Evolutionary conservation across 1,140 invertebrate genomes (phyloP).

Genomic region (Bathynomus jamesi): DNA sequence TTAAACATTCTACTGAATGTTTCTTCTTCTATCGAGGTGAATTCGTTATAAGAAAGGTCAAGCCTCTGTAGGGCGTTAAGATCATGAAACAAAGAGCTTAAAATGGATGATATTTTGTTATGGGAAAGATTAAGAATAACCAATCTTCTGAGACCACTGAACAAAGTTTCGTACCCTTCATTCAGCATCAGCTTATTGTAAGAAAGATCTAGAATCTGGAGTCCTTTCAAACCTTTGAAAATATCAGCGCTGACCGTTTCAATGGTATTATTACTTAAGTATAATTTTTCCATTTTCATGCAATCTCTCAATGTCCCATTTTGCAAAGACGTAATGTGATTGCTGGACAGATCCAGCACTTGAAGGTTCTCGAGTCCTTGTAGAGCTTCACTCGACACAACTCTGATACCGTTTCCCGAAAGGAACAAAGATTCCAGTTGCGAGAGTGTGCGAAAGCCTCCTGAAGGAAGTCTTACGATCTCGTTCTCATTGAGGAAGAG

Average conservation of each 20-base stretch:
- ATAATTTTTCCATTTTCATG: conserved; percentile 47
- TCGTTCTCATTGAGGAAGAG: neutral
- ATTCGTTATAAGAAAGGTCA: conserved; percentile 71
- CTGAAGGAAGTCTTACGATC: neutral
- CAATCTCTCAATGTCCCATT: neutral
- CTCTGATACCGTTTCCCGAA: neutral
- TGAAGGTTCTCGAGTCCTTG: neutral
- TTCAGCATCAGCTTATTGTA: conserved; percentile 73
- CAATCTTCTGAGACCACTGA: conserved; percentile 71
- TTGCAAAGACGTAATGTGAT: neutral
- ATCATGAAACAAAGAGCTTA: conserved; percentile 72
- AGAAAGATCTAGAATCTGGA: conserved; percentile 69
- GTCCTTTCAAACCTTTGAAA: conserved; percentile 61
- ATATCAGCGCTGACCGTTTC: conserved; percentile 63
- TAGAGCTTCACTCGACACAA: neutral
- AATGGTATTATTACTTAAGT: conserved; percentile 70
- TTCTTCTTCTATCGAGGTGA: conserved; percentile 69
- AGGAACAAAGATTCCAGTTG: neutral
- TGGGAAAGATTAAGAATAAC: conserved; percentile 75
- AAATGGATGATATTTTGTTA: conserved; percentile 76
- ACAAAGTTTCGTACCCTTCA: conserved; percentile 65
- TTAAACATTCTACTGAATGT: conserved; percentile 81
- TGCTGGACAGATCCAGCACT: neutral
- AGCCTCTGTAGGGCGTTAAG: conserved; percentile 73
- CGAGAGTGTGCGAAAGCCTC: neutral